phyloP scores from a whole-genome alignment of 2,113 vertebrate species.

The Nannobrachium achirus region DNA sequence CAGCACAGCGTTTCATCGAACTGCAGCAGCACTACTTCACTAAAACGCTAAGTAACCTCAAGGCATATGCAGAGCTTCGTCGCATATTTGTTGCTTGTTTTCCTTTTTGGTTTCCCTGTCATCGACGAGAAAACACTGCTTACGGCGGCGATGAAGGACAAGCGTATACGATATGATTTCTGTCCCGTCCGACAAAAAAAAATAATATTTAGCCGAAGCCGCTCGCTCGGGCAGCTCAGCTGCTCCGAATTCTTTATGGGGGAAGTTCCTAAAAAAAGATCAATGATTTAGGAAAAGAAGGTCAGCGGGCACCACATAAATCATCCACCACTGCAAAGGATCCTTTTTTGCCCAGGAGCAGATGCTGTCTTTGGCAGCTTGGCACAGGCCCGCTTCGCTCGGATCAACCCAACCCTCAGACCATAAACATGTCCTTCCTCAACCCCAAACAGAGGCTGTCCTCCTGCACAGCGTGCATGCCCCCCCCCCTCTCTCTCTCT shows the following conservation, averaged over 20 bases:
- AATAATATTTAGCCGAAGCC: conserved; percentile 70
- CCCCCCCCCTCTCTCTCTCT: too few species aligned
- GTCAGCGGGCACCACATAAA: conserved; percentile 71
- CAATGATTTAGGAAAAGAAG: conserved; percentile 56
- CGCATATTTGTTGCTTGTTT: conserved; percentile 54
- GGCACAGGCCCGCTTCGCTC: conserved; percentile 34
- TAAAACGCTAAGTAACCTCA: too few species aligned
- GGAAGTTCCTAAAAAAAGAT: conserved; percentile 67
- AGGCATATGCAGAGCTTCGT: too few species aligned
- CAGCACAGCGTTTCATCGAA: too few species aligned
- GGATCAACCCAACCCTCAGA: conserved; percentile 65
- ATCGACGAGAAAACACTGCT: conserved; percentile 66
- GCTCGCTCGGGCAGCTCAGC: too few species aligned
- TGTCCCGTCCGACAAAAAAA: conserved; percentile 66
- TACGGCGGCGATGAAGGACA: conserved; percentile 55
- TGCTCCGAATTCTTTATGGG: conserved; percentile 58
- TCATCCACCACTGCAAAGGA: conserved; percentile 51
- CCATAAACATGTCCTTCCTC: conserved; percentile 75
- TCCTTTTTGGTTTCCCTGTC: conserved; percentile 68
- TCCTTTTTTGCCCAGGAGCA: conserved; percentile 56
- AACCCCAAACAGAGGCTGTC: conserved; percentile 64
- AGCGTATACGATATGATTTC: conserved; percentile 69
- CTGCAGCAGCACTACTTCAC: too few species aligned
- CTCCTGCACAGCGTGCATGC: conserved; percentile 1
- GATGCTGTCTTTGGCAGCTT: conserved; percentile 69